phyloP scores from a whole-genome alignment of 2,888 invertebrate genomes.

The Orchesella flavescens region DNA sequence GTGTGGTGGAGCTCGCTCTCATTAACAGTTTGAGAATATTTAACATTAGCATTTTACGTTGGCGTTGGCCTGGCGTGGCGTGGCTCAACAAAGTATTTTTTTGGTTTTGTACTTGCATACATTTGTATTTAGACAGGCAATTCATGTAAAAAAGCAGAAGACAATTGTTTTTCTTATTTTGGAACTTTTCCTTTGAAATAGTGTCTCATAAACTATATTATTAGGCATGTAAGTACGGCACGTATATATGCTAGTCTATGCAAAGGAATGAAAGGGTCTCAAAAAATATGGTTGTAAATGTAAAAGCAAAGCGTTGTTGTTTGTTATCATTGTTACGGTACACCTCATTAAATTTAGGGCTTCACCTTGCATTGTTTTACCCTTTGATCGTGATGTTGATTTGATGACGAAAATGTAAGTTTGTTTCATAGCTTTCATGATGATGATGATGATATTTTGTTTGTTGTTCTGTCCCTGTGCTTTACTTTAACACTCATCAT shows the following conservation, averaged over 20 bases:
- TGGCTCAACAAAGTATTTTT: not conserved
- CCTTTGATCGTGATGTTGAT: not conserved
- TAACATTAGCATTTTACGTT: not conserved
- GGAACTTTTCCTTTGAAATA: not conserved
- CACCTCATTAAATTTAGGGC: conserved; percentile 41
- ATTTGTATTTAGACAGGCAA: not conserved
- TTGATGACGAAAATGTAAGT: not conserved
- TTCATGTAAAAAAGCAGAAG: not conserved
- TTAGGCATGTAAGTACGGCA: no score
- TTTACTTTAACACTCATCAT: no score
- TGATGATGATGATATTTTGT: conserved; percentile 8
- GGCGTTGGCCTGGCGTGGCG: conserved; percentile 1
- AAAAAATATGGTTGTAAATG: conserved; percentile 13
- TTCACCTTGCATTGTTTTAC: conserved; percentile 44
- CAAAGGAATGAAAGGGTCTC: not conserved
- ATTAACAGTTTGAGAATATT: no score
- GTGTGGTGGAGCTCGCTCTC: no score
- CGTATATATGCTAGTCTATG: no score
- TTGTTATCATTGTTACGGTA: conserved; percentile 10
- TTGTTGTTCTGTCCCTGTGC: no score
- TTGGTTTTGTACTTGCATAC: not conserved
- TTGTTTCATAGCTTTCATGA: no score
- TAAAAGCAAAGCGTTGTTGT: conserved; percentile 9
- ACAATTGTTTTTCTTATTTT: conserved; percentile 28
- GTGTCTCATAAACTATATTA: no score